phyloP scores from a whole-genome alignment of 2,888 invertebrate genomes.

The Drosophila pegasa region DNA sequence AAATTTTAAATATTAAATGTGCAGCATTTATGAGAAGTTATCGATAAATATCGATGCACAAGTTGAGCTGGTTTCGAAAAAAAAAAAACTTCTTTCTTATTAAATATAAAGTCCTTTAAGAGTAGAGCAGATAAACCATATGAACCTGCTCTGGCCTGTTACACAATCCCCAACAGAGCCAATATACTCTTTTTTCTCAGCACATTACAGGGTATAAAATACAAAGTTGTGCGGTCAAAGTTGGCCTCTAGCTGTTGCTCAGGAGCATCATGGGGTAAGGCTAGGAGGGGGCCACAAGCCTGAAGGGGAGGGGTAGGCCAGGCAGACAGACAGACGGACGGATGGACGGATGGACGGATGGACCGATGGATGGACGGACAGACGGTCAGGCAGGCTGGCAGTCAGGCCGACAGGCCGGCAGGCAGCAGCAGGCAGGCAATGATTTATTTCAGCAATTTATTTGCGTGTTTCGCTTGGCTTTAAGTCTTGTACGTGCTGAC shows the following conservation, averaged over 20 bases:
- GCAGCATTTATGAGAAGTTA: too few species aligned
- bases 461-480: conserved; percentile 67
- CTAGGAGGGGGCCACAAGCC: neutral
- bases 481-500: conserved; percentile 62
- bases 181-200: too few species aligned
- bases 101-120: neutral
- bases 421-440: conserved; percentile 60
- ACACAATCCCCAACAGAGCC: too few species aligned
- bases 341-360: neutral
- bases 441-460: conserved; percentile 81
- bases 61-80: neutral
- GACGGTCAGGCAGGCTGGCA: neutral
- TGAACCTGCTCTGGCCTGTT: neutral
- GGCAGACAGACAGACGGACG: neutral
- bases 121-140: neutral
- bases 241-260: conserved; percentile 52
- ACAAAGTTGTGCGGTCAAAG: conserved; percentile 62
- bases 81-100: too few species aligned
- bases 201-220: neutral
- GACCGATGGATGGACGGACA: neutral
- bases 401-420: neutral
- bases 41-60: neutral
- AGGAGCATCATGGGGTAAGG: conserved; percentile 1
- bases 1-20: too few species aligned
- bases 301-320: neutral